Evolutionary conservation across 2,888 invertebrate species (phyloP).

Genomic region (Limenitis camilla): DNA sequence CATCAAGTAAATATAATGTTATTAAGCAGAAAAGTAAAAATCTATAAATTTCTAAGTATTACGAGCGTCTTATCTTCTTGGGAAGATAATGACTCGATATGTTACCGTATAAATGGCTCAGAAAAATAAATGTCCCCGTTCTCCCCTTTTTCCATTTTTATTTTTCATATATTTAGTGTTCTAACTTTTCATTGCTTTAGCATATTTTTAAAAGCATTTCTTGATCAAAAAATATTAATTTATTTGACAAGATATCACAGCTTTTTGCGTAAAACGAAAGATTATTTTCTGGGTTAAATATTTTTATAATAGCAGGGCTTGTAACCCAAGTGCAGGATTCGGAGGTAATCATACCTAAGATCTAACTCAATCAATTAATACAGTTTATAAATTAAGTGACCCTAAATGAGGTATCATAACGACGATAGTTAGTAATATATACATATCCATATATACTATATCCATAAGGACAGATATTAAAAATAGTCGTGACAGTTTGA

Average conservation of each 20-base stretch:
- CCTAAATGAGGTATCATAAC: too few species aligned
- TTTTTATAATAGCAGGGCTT: too few species aligned
- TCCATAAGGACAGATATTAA: too few species aligned
- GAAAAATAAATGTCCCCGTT: slow-evolving; percentile 31
- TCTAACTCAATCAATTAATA: too few species aligned
- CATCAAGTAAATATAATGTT: slow-evolving; percentile 10
- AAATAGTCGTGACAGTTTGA: too few species aligned
- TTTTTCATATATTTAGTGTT: slow-evolving; percentile 11
- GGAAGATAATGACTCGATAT: slow-evolving; percentile 29
- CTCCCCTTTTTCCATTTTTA: slow-evolving; percentile 22
- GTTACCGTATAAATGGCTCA: slow-evolving; percentile 32
- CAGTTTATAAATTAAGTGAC: too few species aligned
- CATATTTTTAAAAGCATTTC: neutral
- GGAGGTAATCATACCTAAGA: too few species aligned
- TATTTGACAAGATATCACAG: neutral
- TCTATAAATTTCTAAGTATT: slow-evolving; percentile 21
- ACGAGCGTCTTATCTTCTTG: slow-evolving; percentile 12
- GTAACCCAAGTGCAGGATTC: too few species aligned
- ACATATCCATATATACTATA: too few species aligned
- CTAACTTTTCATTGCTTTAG: neutral
- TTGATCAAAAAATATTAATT: neutral
- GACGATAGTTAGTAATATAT: too few species aligned
- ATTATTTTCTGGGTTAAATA: too few species aligned
- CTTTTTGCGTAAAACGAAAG: neutral
- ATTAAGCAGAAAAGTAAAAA: slow-evolving; percentile 6